A percentile compares a stretch with the other conserved stretches of the same genome.
phyloP scores from a whole-genome alignment of 2,113 vertebrate species.

The Dromaius novaehollandiae region DNA sequence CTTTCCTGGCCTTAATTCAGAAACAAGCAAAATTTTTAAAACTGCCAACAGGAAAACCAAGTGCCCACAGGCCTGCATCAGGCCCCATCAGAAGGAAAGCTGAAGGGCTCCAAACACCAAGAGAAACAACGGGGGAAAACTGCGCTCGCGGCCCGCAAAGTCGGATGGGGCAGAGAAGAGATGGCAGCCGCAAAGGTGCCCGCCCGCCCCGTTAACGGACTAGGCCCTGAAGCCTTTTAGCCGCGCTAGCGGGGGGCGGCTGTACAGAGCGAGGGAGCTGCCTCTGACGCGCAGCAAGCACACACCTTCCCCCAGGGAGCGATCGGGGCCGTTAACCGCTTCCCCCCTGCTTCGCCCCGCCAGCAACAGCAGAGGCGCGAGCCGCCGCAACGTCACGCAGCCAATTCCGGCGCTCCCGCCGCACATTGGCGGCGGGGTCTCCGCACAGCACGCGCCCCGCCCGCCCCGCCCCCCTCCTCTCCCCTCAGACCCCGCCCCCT shows the following conservation, averaged over 20 bases:
- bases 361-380: neutral
- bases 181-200: rapidly evolving
- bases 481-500: no score
- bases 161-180: neutral
- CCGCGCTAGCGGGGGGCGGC: neutral
- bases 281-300: neutral
- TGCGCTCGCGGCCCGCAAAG: rapidly evolving
- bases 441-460: neutral
- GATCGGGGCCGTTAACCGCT: neutral
- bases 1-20: neutral
- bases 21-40: neutral
- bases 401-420: neutral
- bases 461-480: no score
- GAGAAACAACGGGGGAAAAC: no score
- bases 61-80: rapidly evolving
- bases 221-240: rapidly evolving
- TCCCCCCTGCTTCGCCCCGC: neutral
- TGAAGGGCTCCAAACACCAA: rapidly evolving
- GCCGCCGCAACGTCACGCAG: neutral
- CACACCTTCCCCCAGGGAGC: neutral
- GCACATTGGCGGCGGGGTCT: neutral
- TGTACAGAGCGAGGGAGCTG: neutral
- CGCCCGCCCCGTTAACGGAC: neutral
- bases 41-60: no score
- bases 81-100: neutral